These are phyloP conservation scores for Lithophane socia DNA, from an alignment of 2,888 invertebrate genomes.

Conservation along the genomic window DNA sequence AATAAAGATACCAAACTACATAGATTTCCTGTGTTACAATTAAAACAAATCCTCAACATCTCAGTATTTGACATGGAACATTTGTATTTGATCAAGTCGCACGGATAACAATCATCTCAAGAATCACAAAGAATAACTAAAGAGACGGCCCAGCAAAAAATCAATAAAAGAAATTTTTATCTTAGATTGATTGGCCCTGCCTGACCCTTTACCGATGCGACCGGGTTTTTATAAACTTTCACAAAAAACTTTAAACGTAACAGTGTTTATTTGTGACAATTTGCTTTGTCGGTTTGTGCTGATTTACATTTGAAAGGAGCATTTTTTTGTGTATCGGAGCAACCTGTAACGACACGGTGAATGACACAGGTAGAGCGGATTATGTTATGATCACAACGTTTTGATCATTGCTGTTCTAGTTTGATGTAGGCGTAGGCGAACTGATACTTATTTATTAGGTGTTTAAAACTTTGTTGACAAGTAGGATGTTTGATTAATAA, in stretches of 20 bases:
- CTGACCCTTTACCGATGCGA: slow-evolving; percentile 88
- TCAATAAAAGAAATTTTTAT: slow-evolving; percentile 86
- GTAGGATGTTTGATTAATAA: background rate
- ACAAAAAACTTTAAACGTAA: slow-evolving; percentile 87
- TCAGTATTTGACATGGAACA: slow-evolving; percentile 70
- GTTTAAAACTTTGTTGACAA: background rate
- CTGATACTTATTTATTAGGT: slow-evolving; percentile 4
- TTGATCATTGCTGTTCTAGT: slow-evolving; percentile 74
- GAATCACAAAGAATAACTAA: slow-evolving; percentile 78
- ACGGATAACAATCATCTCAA: slow-evolving; percentile 86
- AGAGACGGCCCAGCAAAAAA: slow-evolving; percentile 79
- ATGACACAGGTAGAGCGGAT: slow-evolving; percentile 85
- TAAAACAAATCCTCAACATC: slow-evolving; percentile 51
- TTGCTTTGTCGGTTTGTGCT: slow-evolving; percentile 90
- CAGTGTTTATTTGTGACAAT: slow-evolving; percentile 91
- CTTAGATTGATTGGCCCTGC: slow-evolving; percentile 89
- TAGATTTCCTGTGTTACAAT: slow-evolving; percentile 46
- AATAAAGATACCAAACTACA: slow-evolving; percentile 9
- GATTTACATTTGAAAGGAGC: slow-evolving; percentile 89
- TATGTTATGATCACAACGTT: slow-evolving; percentile 67
- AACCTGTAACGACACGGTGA: slow-evolving; percentile 89
- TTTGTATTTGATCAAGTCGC: slow-evolving; percentile 80
- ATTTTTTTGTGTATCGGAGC: slow-evolving; percentile 83
- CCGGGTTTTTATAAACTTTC: slow-evolving; percentile 85
- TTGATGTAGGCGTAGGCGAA: background rate